Conservation (phyloP, 2,797 vertebrate genomes). For the Enteromius mattozi region DNA sequence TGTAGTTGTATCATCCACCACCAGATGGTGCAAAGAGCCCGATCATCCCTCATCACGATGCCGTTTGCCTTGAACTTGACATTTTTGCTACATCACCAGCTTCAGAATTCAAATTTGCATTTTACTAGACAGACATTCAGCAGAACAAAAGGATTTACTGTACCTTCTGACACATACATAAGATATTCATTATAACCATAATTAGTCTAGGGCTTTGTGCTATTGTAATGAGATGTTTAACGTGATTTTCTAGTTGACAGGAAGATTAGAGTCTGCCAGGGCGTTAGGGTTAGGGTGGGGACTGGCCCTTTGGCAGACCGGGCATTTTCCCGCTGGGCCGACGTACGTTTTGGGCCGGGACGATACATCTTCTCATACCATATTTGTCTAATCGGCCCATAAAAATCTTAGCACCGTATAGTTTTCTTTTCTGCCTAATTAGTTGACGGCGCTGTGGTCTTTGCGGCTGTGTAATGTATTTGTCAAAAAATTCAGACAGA, state of each 20-base stretch:
- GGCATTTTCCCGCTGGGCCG: neutral
- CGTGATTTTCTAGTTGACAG: slow-evolving; percentile 5
- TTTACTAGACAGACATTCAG: neutral
- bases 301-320: neutral
- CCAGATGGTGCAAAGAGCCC: slow-evolving; percentile 36
- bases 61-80: neutral
- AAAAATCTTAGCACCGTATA: too few species aligned
- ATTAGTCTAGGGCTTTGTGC: neutral
- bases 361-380: too few species aligned
- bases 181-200: neutral
- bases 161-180: neutral
- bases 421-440: too few species aligned
- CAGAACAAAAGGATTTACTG: neutral
- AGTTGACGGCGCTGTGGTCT: too few species aligned
- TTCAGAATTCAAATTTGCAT: neutral
- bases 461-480: too few species aligned
- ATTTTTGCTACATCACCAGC: neutral
- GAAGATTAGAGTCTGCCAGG: neutral
- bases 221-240: slow-evolving; percentile 1
- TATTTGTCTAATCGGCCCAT: too few species aligned
- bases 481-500: too few species aligned
- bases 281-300: too few species aligned
- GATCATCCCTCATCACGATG: neutral
- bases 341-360: too few species aligned
- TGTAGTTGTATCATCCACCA: slow-evolving; percentile 22